Evolutionary conservation across 2,113 vertebrate species (phyloP), one percentile per base, ranked within the genome.

Genomic region (Mirza zaza): DNA sequence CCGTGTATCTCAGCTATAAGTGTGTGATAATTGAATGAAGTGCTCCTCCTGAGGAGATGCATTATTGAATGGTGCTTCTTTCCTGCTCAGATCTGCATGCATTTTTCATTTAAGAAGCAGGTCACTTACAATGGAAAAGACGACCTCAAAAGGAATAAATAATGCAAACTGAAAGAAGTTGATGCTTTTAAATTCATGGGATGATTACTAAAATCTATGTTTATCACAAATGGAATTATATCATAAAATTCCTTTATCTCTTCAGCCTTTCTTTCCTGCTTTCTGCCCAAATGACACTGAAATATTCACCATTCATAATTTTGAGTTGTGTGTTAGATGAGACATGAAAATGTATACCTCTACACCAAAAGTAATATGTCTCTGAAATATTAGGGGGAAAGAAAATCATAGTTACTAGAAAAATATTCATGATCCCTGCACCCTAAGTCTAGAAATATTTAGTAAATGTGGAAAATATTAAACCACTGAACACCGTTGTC

Each of bases 141-240:
- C 88, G 65, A 93, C 0, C 18, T 36, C 18, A 63, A 86, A 92
- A 61, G 27, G 88, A 97, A 93, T 67, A 93, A 96, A 82, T 63
- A 90, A 94, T 77, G 61, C 85, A 97, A 84, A 20, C 14, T 79
- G 6, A 96, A 9, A 93, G 5, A 93, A 65, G 15, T 27, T 48
- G 2, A 45, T 59, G 18, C 71, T 95, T 90, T 96, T 84, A 94
- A 83, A 57, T 93, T 97, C 73, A 95, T 32, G 87, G 34, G 27
- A 71, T 89, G 39, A 93, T 96, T 95, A 90, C n/a, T 57, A 83
- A 92, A 70, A 29, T 93, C 13, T 27, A 77, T 1, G 0, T 85
- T 95, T 68, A 12, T 96, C 87, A 97, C 61, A 97, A 98, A 95
- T 81, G 18, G 63, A 82, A 27, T 79, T 70, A 94, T 76, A 65